Base-by-base conservation (phyloP, 1,140 invertebrate genomes). In the Formica selysi region DNA sequence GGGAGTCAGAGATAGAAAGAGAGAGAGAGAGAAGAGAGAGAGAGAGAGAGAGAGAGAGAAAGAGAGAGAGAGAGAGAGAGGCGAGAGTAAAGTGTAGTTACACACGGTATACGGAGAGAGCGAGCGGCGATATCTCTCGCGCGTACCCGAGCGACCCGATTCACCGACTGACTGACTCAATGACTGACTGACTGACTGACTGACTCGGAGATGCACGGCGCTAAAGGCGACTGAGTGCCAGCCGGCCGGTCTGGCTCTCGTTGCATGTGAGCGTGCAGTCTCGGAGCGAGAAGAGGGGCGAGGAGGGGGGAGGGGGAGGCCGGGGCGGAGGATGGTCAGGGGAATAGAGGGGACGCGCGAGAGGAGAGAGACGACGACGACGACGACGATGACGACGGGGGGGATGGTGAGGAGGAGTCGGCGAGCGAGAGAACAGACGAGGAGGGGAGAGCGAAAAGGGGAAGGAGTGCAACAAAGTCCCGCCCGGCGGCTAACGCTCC, bases 241-340 rank as follows among this genome's bases (percentile, higher is more conserved):
- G 91, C 91, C 91, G 91, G 91, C 91, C 91, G 91, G 91, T 90
- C 87, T 88, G 84, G 51, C 79, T 86, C 89, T 91, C 81, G 90
- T 90, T 91, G 91, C 87, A 91, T 81, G 80, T 86, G 89, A 85
- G 87, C 86, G 91, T 80, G 76, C 70, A 85, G 61, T 57, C 87
- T 76, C 80, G 73, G 61, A 64, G 38, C 19, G 61, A 44, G 44
- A 19, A 44, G 64, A 57, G 11, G 38, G 19, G 44, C 38, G 44
- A 26, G 29, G n/a, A n/a, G 41, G 41, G 19, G 41, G 29, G 57
- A 54, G 59, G 61, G 11, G 36, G 29, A 44, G 67, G n/a, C 19
- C 44, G 44, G 44, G 38, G 67, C 26, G 54, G 74, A 54, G 41
- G 38, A 67, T 8, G 76, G 54, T 36, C 62, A 61, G 61, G 68